Evolutionary conservation across 2,888 invertebrate genomes (phyloP), one percentile per base, ranked within the genome.

Genomic region (Leptinotarsa peninsularis): DNA sequence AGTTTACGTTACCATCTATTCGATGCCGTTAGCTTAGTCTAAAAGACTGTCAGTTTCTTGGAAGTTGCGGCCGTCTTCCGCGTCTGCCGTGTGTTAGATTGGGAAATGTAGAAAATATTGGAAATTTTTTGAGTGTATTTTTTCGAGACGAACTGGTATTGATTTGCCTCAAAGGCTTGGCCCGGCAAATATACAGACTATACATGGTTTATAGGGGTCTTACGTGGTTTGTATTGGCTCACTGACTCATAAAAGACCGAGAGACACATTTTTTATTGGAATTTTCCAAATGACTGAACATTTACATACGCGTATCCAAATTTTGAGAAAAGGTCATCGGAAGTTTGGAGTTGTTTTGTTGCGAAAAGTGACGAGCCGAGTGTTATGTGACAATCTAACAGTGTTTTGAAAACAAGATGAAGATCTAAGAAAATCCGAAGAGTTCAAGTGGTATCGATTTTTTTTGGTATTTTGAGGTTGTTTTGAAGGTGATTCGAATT

Each of bases 281-380:
- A 91, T 91, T 91, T 91, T 91, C 91, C 91, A 90, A 91, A 90
- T 89, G 90, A 90, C 90, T 90, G 91, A 90, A 87, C 87, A 86
- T 85, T 85, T 86, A 86, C 86, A 85, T 87, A 87, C 86, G 87
- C 87, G 86, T 87, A 86, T 88, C 83, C 83, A 85, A 87, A 87
- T 84, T 87, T 88, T 87, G 83, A 84, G 86, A 88, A 87, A 86
- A 84, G 82, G 78, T 82, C 82, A 81, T 81, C 81, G 78, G 79
- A 83, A 83, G 79, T 80, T 79, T 80, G 78, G 75, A 76, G 78
- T 78, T 63, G 63, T 78, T 77, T 67, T 77, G 68, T 73, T 76
- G 76, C 58, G 76, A 80, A 81, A 81, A 81, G 78, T 74, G 72
- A 79, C 76, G 79, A 75, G 79, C 78, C 78, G 78, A 75, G 73